These are phyloP conservation scores for Drosophila asahinai DNA, from an alignment of 1,140 invertebrate species.

Conservation along the genomic window DNA sequence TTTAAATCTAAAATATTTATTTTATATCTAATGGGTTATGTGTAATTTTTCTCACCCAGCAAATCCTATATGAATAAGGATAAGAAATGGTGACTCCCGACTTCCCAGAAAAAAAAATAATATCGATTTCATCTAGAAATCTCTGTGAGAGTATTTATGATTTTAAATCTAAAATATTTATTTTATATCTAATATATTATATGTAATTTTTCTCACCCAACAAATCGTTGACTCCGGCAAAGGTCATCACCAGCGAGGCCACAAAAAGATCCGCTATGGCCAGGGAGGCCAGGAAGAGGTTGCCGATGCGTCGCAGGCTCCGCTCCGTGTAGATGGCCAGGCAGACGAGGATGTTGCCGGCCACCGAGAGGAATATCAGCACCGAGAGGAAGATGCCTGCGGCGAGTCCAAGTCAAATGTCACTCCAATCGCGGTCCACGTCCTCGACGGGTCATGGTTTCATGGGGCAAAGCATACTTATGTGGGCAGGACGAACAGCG, in stretches of 20 bases:
- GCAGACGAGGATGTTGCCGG: slow-evolving; percentile 97
- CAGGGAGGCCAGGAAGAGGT: slow-evolving; percentile 97
- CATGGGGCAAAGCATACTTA: slow-evolving; percentile 68
- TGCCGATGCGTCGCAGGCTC: slow-evolving; percentile 95
- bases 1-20: not conserved
- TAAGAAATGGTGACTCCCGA: too few species aligned
- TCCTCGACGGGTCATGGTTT: slow-evolving; percentile 24
- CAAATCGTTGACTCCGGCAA: slow-evolving; percentile 94
- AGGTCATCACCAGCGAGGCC: slow-evolving; percentile 97
- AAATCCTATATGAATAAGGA: slow-evolving; percentile 86
- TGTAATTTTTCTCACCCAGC: slow-evolving; percentile 85
- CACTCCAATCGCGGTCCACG: slow-evolving; percentile 44
- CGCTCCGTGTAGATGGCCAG: slow-evolving; percentile 98
- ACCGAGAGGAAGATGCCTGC: slow-evolving; percentile 94
- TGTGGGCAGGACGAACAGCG: slow-evolving; percentile 45
- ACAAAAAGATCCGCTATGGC: slow-evolving; percentile 98
- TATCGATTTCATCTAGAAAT: too few species aligned
- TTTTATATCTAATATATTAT: not conserved
- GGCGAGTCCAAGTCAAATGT: slow-evolving; percentile 42
- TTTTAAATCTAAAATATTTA: not conserved
- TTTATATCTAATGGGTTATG: too few species aligned
- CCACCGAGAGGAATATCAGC: slow-evolving; percentile 96
- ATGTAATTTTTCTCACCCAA: slow-evolving; percentile 85
- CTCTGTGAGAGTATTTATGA: too few species aligned
- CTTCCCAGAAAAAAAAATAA: too few species aligned